Evolutionary conservation across 2,888 invertebrate species (phyloP).

Genomic region (Nemotelus nigrinus): DNA sequence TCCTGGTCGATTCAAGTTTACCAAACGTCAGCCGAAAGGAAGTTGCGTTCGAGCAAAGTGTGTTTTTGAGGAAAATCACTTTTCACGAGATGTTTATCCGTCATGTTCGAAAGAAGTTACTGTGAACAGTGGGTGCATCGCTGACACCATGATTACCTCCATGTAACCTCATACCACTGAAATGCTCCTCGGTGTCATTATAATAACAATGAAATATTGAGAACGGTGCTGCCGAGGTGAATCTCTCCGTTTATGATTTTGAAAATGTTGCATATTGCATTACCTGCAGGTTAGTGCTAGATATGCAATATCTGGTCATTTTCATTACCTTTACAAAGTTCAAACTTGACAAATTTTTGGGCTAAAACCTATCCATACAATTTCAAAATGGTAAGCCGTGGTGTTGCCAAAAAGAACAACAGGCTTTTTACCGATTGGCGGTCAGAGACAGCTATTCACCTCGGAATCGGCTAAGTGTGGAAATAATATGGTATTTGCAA

Average conservation of each 20-base stretch:
- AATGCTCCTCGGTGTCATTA: neutral
- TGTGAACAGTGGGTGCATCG: constrained; percentile 27
- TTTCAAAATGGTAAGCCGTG: too few species aligned
- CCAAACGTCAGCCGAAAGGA: constrained; percentile 34
- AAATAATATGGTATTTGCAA: constrained; percentile 15
- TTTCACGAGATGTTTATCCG: constrained; percentile 50
- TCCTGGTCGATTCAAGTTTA: constrained; percentile 24
- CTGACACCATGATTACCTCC: constrained; percentile 1
- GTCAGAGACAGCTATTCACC: constrained; percentile 14
- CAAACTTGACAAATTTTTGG: too few species aligned
- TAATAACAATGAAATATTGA: too few species aligned
- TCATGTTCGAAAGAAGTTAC: constrained; percentile 49
- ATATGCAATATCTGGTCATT: too few species aligned
- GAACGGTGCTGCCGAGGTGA: too few species aligned
- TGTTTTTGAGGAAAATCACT: constrained; percentile 50
- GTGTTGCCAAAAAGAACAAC: too few species aligned
- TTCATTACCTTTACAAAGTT: too few species aligned
- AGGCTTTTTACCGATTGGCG: neutral
- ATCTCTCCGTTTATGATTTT: too few species aligned
- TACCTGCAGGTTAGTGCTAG: too few species aligned
- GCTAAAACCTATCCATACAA: too few species aligned
- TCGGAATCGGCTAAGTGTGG: constrained; percentile 8
- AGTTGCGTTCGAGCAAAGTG: constrained; percentile 46
- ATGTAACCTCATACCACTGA: neutral
- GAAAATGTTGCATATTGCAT: too few species aligned